Evolutionary conservation across 2,797 vertebrate genomes (phyloP), one percentile per base, ranked within the genome.

Genomic region (Tauraco hartlaubi): DNA sequence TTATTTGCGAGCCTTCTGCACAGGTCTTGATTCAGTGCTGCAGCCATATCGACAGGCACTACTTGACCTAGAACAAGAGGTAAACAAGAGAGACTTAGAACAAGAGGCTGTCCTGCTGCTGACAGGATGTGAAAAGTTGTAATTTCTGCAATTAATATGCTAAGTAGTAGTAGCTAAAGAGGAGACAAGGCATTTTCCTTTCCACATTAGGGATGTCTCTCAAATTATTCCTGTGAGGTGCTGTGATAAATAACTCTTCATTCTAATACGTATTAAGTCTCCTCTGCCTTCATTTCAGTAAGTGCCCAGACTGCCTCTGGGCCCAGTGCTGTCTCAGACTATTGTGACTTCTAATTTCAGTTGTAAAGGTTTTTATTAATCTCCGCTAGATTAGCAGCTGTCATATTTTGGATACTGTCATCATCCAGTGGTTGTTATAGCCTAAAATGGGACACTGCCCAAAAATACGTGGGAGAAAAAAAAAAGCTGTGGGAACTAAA

Each of bases 1-100:
- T 89, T 99, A 99, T 96, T 90, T 99, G 90, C 98, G 99, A 62
- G 99, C 99, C 12, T 99, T 99, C 98, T 99, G 99, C 97, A 99
- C 99, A 1, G 99, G 99, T 4, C 98, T 99, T 29, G 99, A 99
- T 97, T 99, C 99, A 0, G 98, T 99, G 96, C 97, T 99, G 96
- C 99, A 99, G 97, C 99, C 99, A 0, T 99, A 99, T 97, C 98
- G 99, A 92, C 99, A 99, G 97, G 99, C 99, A 7, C 97, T 99
- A 28, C 98, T 99, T 88, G 99, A 99, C 96, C 98, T 99, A 12
- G 99, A 99, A 88, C 99, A 99, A 95, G 99, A 99, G 99, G 99
- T 99, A 95, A 97, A 94, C 35, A 39, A 82, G 43, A 77, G 58
- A 94, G 18, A 46, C 15, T 9, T 22, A 41, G 44, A 89, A 44